Conservation (phyloP, 2,113 vertebrate genomes). For the Procapra przewalskii region DNA sequence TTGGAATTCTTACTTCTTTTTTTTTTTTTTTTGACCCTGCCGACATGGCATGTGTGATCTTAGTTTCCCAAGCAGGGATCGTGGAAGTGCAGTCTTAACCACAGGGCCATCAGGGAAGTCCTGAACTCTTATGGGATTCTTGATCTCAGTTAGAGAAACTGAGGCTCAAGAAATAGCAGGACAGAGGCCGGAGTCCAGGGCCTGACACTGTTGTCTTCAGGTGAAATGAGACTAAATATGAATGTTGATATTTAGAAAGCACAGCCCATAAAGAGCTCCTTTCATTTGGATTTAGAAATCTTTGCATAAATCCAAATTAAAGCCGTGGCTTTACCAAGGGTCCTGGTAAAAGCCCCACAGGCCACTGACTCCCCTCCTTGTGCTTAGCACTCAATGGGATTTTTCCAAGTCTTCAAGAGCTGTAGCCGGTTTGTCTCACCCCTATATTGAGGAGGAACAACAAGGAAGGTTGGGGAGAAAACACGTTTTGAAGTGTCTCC, state of each 20-base stretch:
- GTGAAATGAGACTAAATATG: not conserved
- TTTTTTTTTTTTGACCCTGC: not conserved
- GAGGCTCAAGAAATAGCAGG: not conserved
- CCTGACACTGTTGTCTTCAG: not conserved
- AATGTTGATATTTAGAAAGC: no score
- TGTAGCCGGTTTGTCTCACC: not conserved
- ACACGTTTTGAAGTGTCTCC: not conserved
- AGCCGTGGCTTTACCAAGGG: no score
- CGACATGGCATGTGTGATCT: not conserved
- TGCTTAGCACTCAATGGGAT: not conserved
- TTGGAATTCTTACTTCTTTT: not conserved
- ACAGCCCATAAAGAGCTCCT: no score
- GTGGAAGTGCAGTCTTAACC: not conserved
- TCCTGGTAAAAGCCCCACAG: not conserved
- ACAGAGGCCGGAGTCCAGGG: not conserved
- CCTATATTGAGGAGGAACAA: not conserved
- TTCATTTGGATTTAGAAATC: no score
- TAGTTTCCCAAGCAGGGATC: not conserved
- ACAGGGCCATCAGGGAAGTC: not conserved
- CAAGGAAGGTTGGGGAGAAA: not conserved
- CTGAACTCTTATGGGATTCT: not conserved
- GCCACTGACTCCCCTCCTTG: not conserved
- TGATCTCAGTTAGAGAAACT: not conserved
- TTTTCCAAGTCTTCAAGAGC: not conserved
- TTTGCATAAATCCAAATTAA: no score